A percentile compares a stretch with the other conserved stretches of the same genome.
These are phyloP conservation scores for Morelia viridis DNA, from an alignment of 2,797 vertebrate species.

Conservation along the genomic window DNA sequence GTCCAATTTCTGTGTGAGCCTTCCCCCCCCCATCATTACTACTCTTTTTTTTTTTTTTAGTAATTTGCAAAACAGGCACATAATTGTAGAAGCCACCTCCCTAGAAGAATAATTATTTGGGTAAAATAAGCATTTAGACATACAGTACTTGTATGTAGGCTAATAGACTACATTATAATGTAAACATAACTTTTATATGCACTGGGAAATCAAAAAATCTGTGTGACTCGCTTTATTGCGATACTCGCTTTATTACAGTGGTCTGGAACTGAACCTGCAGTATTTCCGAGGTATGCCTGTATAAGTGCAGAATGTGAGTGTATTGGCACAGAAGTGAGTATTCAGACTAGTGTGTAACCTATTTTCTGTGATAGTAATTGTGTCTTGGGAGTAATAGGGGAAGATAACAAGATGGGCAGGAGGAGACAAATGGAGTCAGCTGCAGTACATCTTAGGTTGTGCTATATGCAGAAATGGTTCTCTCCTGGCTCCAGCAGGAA, in stretches of 20 bases:
- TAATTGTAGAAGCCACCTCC: background rate
- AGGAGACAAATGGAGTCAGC: background rate
- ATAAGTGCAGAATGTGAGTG: background rate
- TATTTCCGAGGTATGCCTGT: no score
- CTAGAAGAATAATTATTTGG: background rate
- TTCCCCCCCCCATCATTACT: background rate
- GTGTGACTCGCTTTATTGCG: no score
- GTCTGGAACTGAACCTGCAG: no score
- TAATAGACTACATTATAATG: no score
- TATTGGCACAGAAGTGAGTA: background rate
- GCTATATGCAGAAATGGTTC: background rate
- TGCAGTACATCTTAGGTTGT: background rate
- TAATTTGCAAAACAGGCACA: background rate
- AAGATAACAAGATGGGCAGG: background rate
- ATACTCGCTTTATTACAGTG: no score
- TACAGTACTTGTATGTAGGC: background rate
- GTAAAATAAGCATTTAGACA: background rate
- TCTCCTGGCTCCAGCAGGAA: background rate
- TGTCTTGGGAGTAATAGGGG: background rate
- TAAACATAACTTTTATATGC: no score
- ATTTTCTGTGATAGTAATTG: background rate
- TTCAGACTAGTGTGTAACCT: background rate
- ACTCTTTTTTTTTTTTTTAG: background rate
- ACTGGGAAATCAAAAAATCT: no score
- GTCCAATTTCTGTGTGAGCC: background rate